These are phyloP conservation scores for Euglossa dilemma DNA, from an alignment of 1,140 invertebrate species.

Conservation along the genomic window DNA sequence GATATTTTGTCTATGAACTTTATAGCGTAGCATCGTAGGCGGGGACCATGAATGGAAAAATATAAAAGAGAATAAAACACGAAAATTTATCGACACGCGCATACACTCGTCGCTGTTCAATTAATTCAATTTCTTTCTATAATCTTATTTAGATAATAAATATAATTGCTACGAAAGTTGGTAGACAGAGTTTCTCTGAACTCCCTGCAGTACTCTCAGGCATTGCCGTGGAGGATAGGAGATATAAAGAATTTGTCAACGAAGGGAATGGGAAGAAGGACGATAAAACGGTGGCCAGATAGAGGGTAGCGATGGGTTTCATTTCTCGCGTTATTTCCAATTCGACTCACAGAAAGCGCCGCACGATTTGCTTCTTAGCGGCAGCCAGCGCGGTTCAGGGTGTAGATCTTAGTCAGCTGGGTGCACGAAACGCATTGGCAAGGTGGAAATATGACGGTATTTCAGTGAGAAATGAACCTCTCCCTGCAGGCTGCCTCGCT, in stretches of 20 bases:
- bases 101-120: no score
- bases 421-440: conserved; percentile 48
- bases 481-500: conserved; percentile 21
- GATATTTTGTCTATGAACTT: no score
- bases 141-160: no score
- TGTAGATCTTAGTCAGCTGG: conserved; percentile 53
- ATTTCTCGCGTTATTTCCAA: conserved; percentile 44
- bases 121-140: no score
- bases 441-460: conserved; percentile 65
- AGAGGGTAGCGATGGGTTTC: neutral
- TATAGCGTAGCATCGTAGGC: no score
- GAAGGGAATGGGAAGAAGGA: conserved; percentile 6
- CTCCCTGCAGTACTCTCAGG: no score
- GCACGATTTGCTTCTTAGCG: conserved; percentile 54
- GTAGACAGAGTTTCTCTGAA: no score
- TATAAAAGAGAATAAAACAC: no score
- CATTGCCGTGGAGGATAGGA: no score
- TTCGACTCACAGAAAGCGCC: conserved; percentile 32
- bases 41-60: no score
- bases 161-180: no score
- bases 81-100: no score
- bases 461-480: conserved; percentile 66
- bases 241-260: conserved; percentile 19
- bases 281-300: conserved; percentile 3
- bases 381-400: conserved; percentile 35